Base-by-base conservation (phyloP, 2,113 vertebrate species). In the Perccottus glenii region DNA sequence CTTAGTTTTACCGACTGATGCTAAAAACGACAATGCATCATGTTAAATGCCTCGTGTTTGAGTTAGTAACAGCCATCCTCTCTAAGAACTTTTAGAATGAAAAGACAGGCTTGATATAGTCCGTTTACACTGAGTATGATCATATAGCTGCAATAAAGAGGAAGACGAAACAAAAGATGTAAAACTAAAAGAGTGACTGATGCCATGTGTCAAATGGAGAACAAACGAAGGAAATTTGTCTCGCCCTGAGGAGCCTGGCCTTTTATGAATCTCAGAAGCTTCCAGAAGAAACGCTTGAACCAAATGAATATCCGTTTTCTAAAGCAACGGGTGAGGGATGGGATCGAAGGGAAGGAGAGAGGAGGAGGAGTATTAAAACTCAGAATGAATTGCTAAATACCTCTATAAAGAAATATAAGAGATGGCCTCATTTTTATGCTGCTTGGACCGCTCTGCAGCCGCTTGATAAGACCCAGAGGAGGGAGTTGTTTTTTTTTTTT, bases 371-470 rank as follows among this genome's bases (percentile, higher is more conserved):
- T 86, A 90, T 91, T 91, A 92, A 89, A 91, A 91, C 85, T 85
- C 82, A 90, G 91, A 92, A 91, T 90, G 82, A 91, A 92, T 91
- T 91, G 90, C 93, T 93, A 92, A 93, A 93, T 92, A 90, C 86
- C 87, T 90, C 87, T 87, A 91, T 91, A 87, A 92, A 91, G 90
- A 91, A 92, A 93, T 91, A 89, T 87, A 91, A 92, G 86, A 88
- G 88, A 76, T 81, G 89, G 87, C 83, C 81, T 76, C 78, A 56
- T 92, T 93, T 91, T 90, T 85, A 87, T 90, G 85, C 85, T 72
- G 81, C 81, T 83, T 81, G 73, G 70, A 78, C 78, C 47, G 73
- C 75, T 91, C 91, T 94, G 93, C 80, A 77, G 81, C 83, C 60
- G 12, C 81, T 84, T 86, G 92, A 94, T 94, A 94, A 93, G 92